Evolutionary conservation across 2,888 invertebrate species (phyloP), one percentile per base, ranked within the genome.

Genomic region (Dasysyrphus albostriatus): DNA sequence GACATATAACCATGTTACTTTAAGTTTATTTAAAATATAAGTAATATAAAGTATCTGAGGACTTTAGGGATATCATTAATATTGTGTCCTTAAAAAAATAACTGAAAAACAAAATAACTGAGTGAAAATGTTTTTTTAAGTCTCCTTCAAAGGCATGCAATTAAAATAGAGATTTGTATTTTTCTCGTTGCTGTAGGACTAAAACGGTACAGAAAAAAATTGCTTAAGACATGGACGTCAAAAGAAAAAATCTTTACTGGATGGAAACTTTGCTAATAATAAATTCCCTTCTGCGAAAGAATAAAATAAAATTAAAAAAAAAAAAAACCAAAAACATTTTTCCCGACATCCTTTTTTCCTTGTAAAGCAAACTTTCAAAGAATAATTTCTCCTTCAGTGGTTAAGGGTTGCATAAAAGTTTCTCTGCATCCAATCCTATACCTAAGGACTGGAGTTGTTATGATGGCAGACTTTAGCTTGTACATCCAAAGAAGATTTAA

Each of bases 381-480:
- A 85, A 85, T 77, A 85, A 73, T 82, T 82, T 82, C 81, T 69
- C 42, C 72, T 59, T 70, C 82, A 74, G 77, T 78, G 85, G 74
- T 85, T 74, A 39, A 56, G 67, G 63, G 47, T 76, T 51, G 81
- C 65, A 84, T 47, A 49, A 74, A 74, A 85, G 73, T 81, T 81
- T 61, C 59, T 24, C 44, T 19, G 19, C 44, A 37, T 2, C 65
- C 58, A 67, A 32, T 24, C 39, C 61, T 2, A 24, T 24, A 24
- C n/a, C n/a, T 37, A 5, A 37, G 7, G 34, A 44, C 7, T 8
- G 16, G 58, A 51, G 63, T 58, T 78, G 56, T 49, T 44, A 78
- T 74, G 77, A 70, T 72, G 58, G 69, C 67, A 84, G 67, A 72
- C 70, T 44, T 34, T 69, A 16, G 24, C 14, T 59, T 34, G 58